Percentiles rank a stretch among this genome's conserved stretches.
phyloP scores from a whole-genome alignment of 2,888 invertebrate genomes.

The Teinopalpus imperialis region DNA sequence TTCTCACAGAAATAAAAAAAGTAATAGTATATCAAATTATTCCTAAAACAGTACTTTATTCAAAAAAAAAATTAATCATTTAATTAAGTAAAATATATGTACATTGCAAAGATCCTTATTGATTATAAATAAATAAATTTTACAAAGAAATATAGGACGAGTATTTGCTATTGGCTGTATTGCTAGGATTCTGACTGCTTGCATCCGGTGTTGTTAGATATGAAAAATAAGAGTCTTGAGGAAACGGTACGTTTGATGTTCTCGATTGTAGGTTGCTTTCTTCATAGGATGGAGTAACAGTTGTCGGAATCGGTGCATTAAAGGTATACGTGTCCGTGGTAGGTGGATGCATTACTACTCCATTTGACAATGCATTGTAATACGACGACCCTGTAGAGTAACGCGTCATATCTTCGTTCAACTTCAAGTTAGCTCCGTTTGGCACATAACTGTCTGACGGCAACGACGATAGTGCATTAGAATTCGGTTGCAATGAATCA shows the following conservation, averaged over 20 bases:
- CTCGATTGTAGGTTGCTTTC: slow-evolving; percentile 53
- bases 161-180: slow-evolving; percentile 54
- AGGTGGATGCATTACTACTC: slow-evolving; percentile 55
- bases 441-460: slow-evolving; percentile 68
- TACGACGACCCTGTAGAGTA: slow-evolving; percentile 55
- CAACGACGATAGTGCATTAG: slow-evolving; percentile 54
- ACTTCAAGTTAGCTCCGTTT: slow-evolving; percentile 65
- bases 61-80: no score
- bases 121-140: slow-evolving; percentile 20
- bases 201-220: slow-evolving; percentile 56
- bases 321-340: slow-evolving; percentile 58
- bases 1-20: no score
- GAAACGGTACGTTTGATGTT: slow-evolving; percentile 44
- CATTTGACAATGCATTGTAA: slow-evolving; percentile 55
- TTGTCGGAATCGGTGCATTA: slow-evolving; percentile 45
- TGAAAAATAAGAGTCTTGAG: slow-evolving; percentile 64
- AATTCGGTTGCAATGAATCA: slow-evolving; percentile 69
- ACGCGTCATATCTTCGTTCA: slow-evolving; percentile 62
- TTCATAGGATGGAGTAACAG: slow-evolving; percentile 60
- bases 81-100: no score
- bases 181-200: slow-evolving; percentile 45
- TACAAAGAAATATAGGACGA: slow-evolving; percentile 69
- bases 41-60: no score
- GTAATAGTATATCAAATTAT: no score
- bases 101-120: neutral